Percentiles rank a stretch among this genome's conserved stretches.
Conservation (phyloP, 92 coral and sea anemone genomes). For the Epizoanthus rinbou region DNA sequence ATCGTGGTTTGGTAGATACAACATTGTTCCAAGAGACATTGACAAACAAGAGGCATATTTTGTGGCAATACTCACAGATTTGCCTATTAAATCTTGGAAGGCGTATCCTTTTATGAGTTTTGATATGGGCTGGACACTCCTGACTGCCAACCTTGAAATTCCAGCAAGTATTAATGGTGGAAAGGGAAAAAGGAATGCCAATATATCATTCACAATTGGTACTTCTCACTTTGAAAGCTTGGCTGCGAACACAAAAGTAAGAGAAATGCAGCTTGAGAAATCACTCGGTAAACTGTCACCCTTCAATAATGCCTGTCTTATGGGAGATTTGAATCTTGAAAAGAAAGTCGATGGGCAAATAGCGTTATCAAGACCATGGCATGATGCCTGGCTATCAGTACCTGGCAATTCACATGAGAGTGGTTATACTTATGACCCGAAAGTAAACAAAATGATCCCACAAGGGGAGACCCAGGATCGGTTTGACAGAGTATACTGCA, state of each 20-base stretch:
- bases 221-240: conserved; percentile 70
- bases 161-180: background rate
- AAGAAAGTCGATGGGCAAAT: conserved; percentile 67
- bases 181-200: background rate
- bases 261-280: conserved; percentile 62
- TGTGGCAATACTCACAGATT: conserved; percentile 58
- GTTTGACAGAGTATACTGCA: conserved; percentile 74
- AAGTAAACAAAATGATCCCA: conserved; percentile 43
- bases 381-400: conserved; percentile 66
- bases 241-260: conserved; percentile 39
- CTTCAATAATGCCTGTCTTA: conserved; percentile 58
- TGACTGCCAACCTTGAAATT: conserved; percentile 51
- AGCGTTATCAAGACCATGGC: conserved; percentile 64
- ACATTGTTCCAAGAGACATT: conserved; percentile 21
- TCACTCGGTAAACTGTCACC: conserved; percentile 51
- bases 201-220: conserved; percentile 54
- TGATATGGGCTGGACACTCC: conserved; percentile 55
- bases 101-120: conserved; percentile 58
- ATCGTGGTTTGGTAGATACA: conserved; percentile 56
- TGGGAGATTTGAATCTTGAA: conserved; percentile 79
- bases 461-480: conserved; percentile 53
- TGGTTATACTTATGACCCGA: conserved; percentile 73
- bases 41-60: conserved; percentile 45
- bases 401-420: conserved; percentile 50
- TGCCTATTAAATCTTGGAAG: conserved; percentile 56